Evolutionary conservation across 2,113 vertebrate species (phyloP).

Genomic region (Thamnophis sirtalis): DNA sequence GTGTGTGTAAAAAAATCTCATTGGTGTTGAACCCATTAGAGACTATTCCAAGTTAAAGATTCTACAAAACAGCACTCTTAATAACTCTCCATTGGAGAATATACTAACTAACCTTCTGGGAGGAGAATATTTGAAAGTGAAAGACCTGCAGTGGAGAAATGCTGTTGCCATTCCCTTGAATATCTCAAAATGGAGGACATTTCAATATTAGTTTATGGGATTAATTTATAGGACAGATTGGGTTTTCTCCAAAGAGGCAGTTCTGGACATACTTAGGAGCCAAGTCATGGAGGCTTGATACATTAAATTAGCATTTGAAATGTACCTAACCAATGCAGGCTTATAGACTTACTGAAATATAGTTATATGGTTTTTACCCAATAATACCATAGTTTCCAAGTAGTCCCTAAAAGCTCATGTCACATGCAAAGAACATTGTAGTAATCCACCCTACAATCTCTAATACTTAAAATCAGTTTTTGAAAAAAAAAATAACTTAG

Average conservation of each 20-base stretch:
- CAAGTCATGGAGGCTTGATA: not conserved
- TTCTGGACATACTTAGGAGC: not conserved
- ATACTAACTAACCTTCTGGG: not conserved
- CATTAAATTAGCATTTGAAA: not conserved
- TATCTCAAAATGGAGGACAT: not conserved
- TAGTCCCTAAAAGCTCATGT: not conserved
- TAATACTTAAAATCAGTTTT: not conserved
- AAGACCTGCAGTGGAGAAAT: not conserved
- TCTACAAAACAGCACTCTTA: not conserved
- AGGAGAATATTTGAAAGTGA: not conserved
- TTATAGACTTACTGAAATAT: not conserved
- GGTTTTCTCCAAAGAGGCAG: not conserved
- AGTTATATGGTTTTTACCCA: not conserved
- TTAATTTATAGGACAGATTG: not conserved
- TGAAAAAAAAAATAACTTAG: not conserved
- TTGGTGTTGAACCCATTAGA: not conserved
- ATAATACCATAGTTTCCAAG: not conserved
- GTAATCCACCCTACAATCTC: not conserved
- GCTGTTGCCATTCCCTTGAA: not conserved
- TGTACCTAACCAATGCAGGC: not conserved
- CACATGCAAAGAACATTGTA: not conserved
- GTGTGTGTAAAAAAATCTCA: not conserved
- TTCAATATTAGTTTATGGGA: not conserved
- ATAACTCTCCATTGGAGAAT: not conserved
- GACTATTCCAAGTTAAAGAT: not conserved